Percentiles rank a stretch among this genome's conserved stretches.
Conservation (phyloP, 2,797 vertebrate genomes). For the Enteromius fasciolatus region DNA sequence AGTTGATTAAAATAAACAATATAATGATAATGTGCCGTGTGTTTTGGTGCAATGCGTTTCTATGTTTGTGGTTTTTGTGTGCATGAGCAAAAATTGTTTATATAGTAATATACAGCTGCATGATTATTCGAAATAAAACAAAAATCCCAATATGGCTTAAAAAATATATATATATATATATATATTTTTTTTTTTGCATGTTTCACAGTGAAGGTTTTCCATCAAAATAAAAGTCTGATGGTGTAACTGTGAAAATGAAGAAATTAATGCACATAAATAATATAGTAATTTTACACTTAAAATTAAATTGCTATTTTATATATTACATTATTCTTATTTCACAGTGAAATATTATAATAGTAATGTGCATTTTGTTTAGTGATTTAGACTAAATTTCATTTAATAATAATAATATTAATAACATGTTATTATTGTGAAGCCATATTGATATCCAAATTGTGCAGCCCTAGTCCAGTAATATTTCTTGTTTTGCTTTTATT, state of each 20-base stretch:
- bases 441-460: neutral
- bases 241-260: neutral
- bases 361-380: neutral
- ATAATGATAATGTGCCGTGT: too few relatives aligned
- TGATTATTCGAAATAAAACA: neutral
- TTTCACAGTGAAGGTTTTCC: neutral
- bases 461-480: neutral
- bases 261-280: neutral
- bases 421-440: neutral
- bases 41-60: neutral
- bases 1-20: neutral
- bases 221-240: neutral
- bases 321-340: neutral
- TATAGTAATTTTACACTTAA: neutral
- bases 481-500: neutral
- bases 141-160: neutral
- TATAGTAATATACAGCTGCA: neutral
- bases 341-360: neutral
- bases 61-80: neutral
- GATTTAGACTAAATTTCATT: neutral
- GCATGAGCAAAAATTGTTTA: neutral
- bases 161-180: too few relatives aligned
- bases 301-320: neutral
- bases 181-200: too few relatives aligned
- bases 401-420: neutral